Base-by-base conservation (phyloP, 2,888 invertebrate species). In the Agrotis segetum region DNA sequence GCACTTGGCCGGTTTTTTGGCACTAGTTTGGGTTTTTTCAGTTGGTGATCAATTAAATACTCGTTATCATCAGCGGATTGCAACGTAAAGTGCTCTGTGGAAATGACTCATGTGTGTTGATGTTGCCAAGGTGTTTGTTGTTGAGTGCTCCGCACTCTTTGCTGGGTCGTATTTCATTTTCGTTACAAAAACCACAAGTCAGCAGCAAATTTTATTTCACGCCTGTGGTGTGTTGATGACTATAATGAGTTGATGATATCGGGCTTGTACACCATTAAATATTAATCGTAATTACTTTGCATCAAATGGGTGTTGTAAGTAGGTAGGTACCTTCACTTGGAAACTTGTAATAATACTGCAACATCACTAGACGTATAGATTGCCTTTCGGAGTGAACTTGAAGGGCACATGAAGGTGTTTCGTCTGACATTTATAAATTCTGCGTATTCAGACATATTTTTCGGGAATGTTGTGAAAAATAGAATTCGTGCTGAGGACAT, bases 341-440 rank as follows among this genome's bases (percentile, higher is more conserved):
- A 21, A 78, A 62, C 69, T 65, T 59, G 61, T 75, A 62, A 56
- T 74, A 56, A 29, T 66, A 65, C 61, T 71, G 61, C 44, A 59
- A 44, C 61, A 67, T 71, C 63, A 56, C 67, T 49, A 55, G 50
- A 59, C 62, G 65, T 66, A 59, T 73, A 71, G 71, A 74, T 81
- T 68, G 50, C 66, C 61, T 58, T 71, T 79, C 59, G 58, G 34
- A 58, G 63, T 55, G 19, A 63, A 68, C 69, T 66, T 74, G 72
- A 81, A 88, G 87, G 88, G 79, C 77, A 80, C 62, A 11, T 81
- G 80, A 84, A 88, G 84, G 87, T 87, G 87, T 82, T 81, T 71
- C 63, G 80, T 79, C 74, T 79, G 82, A 81, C 85, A 84, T 81
- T 84, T 78, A 78, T 62, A 65, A 70, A 74, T 61, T 76, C 69